Conservation (phyloP, 2,113 vertebrate genomes). For the Athene cunicularia region DNA sequence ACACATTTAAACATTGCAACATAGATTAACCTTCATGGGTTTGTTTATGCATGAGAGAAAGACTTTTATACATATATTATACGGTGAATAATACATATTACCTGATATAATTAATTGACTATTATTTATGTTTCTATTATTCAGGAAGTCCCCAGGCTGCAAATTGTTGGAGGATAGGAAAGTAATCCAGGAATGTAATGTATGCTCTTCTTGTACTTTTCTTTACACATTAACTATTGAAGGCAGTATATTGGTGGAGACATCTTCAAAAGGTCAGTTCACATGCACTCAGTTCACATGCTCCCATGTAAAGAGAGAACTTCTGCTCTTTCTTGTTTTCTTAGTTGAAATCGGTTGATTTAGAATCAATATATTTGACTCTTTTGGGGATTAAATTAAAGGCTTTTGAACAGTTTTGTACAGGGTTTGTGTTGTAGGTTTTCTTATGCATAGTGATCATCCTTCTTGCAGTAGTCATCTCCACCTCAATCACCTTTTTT, state of each 20-base stretch:
- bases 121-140: neutral
- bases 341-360: neutral
- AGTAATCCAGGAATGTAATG: neutral
- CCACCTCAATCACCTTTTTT: neutral
- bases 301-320: neutral
- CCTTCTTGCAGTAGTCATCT: neutral
- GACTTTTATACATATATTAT: neutral
- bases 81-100: neutral
- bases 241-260: neutral
- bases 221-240: neutral
- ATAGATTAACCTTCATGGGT: neutral
- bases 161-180: neutral
- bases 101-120: neutral
- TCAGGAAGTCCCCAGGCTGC: neutral
- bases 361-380: neutral
- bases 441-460: neutral
- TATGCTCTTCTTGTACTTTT: neutral
- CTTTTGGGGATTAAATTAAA: neutral
- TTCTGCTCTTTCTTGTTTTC: neutral
- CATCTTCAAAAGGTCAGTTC: neutral
- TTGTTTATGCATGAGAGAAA: neutral
- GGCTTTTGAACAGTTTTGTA: neutral
- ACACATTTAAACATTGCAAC: neutral
- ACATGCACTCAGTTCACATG: neutral
- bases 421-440: neutral